A percentile compares a stretch with the other conserved stretches of the same genome.
These are phyloP conservation scores for Anisognathus igniventris DNA, from an alignment of 2,797 vertebrate species.

Conservation along the genomic window DNA sequence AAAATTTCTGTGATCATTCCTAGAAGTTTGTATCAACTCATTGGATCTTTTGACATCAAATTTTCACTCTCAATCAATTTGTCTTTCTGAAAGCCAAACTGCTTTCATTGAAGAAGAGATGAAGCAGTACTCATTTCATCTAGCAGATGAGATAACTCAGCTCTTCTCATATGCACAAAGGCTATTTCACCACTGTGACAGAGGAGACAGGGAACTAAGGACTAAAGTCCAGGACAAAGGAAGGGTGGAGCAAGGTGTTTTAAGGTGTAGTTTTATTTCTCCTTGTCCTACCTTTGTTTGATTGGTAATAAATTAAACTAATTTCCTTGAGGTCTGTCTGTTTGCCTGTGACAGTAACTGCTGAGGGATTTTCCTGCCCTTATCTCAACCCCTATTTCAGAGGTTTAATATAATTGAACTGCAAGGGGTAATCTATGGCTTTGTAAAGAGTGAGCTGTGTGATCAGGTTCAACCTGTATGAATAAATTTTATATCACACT, in stretches of 20 bases:
- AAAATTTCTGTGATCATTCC: neutral
- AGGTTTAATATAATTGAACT: neutral
- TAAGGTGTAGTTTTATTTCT: neutral
- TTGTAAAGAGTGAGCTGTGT: neutral
- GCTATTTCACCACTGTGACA: neutral
- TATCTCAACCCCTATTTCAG: neutral
- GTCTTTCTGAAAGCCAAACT: neutral
- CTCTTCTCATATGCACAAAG: neutral
- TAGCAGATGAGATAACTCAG: neutral
- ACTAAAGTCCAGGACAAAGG: neutral
- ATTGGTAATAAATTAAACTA: neutral
- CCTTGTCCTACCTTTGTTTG: neutral
- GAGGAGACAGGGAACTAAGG: neutral
- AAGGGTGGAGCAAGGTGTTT: neutral
- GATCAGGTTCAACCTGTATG: neutral
- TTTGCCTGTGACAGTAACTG: neutral
- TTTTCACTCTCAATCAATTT: neutral
- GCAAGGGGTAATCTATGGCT: neutral
- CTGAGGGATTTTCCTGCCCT: neutral
- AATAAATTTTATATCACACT: neutral
- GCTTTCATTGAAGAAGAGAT: neutral
- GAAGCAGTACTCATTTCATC: neutral
- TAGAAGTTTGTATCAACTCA: neutral
- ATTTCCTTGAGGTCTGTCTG: neutral
- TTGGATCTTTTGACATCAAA: neutral